Evolutionary conservation across 2,888 invertebrate genomes (phyloP).

Genomic region (Drosophila diplacantha): DNA sequence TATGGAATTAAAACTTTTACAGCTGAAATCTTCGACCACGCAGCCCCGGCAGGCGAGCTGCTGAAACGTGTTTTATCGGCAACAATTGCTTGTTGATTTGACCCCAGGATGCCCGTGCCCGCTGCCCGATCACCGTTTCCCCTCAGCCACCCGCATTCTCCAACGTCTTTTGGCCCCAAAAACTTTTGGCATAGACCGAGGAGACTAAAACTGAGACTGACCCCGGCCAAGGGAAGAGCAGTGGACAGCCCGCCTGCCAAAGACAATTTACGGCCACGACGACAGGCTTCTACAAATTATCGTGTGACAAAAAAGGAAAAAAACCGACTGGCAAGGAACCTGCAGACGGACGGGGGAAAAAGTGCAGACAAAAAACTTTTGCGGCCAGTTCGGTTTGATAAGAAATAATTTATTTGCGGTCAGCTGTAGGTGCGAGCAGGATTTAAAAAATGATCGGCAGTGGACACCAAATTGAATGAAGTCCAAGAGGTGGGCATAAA

Average conservation of each 20-base stretch:
- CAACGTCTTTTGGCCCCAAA: slow-evolving; percentile 40
- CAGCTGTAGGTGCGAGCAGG: slow-evolving; percentile 37
- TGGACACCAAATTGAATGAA: slow-evolving; percentile 38
- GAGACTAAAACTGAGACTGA: slow-evolving; percentile 38
- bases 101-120: slow-evolving; percentile 28
- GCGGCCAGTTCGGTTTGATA: slow-evolving; percentile 62
- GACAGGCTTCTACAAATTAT: slow-evolving; percentile 66
- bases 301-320: slow-evolving; percentile 56
- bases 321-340: slow-evolving; percentile 32
- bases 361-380: slow-evolving; percentile 55
- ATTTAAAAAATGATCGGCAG: slow-evolving; percentile 30
- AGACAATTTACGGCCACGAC: slow-evolving; percentile 68
- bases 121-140: not conserved
- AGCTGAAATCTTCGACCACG: slow-evolving; percentile 55
- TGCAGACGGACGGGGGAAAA: slow-evolving; percentile 51
- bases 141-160: not conserved
- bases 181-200: slow-evolving; percentile 55
- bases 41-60: slow-evolving; percentile 7
- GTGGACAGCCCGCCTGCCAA: slow-evolving; percentile 59
- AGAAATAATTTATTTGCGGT: slow-evolving; percentile 71
- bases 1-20: slow-evolving; percentile 65
- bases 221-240: slow-evolving; percentile 33
- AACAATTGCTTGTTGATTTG: slow-evolving; percentile 71
- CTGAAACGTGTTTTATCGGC: slow-evolving; percentile 62
- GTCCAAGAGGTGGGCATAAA: slow-evolving; percentile 36